Evolutionary conservation across 2,113 vertebrate species (phyloP).

Genomic region (Zosterops pallidus): DNA sequence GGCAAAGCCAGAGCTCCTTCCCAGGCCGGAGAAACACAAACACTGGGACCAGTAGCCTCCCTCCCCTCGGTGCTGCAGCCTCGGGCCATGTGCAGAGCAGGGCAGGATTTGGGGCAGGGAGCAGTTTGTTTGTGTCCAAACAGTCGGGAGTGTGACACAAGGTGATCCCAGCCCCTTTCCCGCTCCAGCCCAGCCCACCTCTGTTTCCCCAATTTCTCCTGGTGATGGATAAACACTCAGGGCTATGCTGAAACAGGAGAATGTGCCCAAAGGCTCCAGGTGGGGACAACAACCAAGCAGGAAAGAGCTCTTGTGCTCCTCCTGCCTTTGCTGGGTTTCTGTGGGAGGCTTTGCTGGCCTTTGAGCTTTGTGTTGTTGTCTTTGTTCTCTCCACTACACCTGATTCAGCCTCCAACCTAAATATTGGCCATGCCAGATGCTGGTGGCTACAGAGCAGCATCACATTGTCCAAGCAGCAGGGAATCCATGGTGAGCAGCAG

Average conservation of each 20-base stretch:
- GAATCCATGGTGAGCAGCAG: background rate
- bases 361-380: background rate
- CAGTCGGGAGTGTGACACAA: background rate
- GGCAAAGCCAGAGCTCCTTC: background rate
- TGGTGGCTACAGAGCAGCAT: background rate
- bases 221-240: background rate
- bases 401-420: background rate
- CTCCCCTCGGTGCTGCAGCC: background rate
- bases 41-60: background rate
- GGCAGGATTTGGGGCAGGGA: background rate
- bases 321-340: background rate
- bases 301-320: background rate
- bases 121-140: constrained; percentile 32
- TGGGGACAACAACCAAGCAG: background rate
- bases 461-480: background rate
- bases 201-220: background rate
- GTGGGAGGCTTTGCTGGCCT: background rate
- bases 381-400: background rate
- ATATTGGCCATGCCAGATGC: background rate
- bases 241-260: background rate
- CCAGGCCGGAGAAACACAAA: background rate
- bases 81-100: background rate
- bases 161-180: background rate
- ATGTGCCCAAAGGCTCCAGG: background rate
- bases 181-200: background rate